These are phyloP conservation scores for Callocephalon fimbriatum DNA, from an alignment of 2,113 vertebrate genomes.

Conservation along the genomic window DNA sequence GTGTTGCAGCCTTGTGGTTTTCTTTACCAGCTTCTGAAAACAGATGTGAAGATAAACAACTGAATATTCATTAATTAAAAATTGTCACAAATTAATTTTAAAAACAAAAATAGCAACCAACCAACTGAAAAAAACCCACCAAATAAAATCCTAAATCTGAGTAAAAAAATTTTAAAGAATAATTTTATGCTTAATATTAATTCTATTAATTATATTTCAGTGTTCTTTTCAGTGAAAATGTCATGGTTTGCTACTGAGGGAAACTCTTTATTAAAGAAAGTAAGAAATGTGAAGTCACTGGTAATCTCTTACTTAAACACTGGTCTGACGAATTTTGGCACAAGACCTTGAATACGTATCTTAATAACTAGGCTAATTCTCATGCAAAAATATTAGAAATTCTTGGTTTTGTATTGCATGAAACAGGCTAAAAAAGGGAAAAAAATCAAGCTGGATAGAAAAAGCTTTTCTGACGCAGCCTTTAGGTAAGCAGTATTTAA, in stretches of 20 bases:
- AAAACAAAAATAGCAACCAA: neutral
- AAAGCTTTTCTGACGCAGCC: neutral
- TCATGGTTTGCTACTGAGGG: neutral
- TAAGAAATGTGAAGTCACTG: neutral
- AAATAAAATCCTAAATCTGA: neutral
- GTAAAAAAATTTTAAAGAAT: neutral
- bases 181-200: neutral
- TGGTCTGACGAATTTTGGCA: neutral
- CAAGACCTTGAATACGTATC: neutral
- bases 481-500: neutral
- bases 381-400: fast-evolving
- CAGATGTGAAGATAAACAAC: neutral
- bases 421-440: neutral
- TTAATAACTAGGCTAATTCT: neutral
- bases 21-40: neutral
- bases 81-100: neutral
- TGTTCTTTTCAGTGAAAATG: neutral
- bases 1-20: neutral
- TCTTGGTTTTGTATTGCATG: neutral
- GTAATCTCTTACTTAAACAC: neutral
- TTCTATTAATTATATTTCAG: neutral
- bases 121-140: neutral
- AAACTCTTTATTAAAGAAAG: neutral
- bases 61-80: neutral
- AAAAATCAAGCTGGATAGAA: neutral